These are phyloP conservation scores for Apistogramma diplotaenia DNA, from an alignment of 2,113 vertebrate species.

Conservation along the genomic window DNA sequence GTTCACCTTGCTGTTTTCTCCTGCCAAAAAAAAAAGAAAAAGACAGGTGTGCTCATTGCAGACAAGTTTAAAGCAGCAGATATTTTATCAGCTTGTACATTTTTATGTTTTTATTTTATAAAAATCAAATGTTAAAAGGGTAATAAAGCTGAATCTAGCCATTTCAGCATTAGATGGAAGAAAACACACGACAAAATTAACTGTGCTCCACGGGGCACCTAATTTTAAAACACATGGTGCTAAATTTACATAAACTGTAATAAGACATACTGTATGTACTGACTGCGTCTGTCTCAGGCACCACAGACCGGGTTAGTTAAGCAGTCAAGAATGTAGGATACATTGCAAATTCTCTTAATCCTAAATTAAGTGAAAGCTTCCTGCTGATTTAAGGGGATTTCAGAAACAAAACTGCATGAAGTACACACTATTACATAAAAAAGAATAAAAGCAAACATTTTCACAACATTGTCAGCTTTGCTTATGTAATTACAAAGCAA, in stretches of 20 bases:
- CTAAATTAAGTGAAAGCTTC: neutral
- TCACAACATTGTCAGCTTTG: neutral
- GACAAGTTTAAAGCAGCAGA: neutral
- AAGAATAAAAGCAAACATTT: neutral
- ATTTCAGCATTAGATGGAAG: neutral
- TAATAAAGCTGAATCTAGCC: neutral
- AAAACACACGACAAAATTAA: neutral
- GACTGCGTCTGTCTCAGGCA: neutral
- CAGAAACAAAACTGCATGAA: neutral
- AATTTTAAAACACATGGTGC: neutral
- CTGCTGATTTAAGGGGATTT: constrained; percentile 7
- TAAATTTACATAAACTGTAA: neutral
- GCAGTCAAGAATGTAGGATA: neutral
- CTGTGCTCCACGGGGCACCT: neutral
- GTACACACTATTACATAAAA: constrained; percentile 7
- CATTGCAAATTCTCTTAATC: constrained; percentile 3
- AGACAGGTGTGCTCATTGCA: neutral
- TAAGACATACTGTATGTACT: neutral
- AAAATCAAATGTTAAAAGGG: neutral
- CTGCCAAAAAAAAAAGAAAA: constrained; percentile 44
- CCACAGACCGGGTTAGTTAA: neutral
- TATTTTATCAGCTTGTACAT: neutral
- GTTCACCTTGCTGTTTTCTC: constrained; percentile 50
- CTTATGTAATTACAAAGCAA: constrained; percentile 9
- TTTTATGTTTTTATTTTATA: neutral